Conservation (phyloP, 2,888 invertebrate genomes). For the Coelopa pilipes region DNA sequence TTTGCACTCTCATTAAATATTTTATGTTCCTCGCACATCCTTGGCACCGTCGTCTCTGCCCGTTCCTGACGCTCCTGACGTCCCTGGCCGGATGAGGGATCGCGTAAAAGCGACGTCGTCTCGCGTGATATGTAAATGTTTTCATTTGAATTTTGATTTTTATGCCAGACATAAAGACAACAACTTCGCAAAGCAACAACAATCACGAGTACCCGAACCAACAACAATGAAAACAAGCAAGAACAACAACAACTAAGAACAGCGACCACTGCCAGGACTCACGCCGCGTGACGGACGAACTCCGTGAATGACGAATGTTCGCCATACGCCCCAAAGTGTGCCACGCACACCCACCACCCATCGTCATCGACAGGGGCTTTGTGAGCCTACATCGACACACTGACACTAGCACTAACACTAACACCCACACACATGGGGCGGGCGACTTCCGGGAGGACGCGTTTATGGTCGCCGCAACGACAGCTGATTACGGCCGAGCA, state of each 20-base stretch:
- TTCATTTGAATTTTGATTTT: conserved; percentile 3
- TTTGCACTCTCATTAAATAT: no score
- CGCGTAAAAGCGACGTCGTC: not conserved
- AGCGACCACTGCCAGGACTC: no score
- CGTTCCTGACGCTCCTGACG: no score
- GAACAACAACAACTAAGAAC: no score
- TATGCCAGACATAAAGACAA: not conserved
- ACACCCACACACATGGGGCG: not conserved
- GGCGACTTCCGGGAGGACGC: not conserved
- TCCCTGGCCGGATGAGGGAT: no score
- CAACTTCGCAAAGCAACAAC: not conserved
- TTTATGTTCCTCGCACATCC: no score
- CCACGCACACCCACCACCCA: no score
- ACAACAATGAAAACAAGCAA: no score
- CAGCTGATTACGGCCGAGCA: conserved; percentile 12
- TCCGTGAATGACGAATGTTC: no score
- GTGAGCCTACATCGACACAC: not conserved
- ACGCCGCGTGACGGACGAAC: no score
- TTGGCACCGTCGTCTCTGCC: no score
- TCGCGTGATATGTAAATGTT: not conserved
- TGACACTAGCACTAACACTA: not conserved
- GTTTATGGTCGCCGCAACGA: conserved; percentile 14
- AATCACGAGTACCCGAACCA: no score
- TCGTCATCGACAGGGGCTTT: not conserved
- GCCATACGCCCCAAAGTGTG: not conserved